Evolutionary conservation across 92 coral and sea anemone species (phyloP), one percentile per base, ranked within the genome.

Genomic region (Bergia sp.): DNA sequence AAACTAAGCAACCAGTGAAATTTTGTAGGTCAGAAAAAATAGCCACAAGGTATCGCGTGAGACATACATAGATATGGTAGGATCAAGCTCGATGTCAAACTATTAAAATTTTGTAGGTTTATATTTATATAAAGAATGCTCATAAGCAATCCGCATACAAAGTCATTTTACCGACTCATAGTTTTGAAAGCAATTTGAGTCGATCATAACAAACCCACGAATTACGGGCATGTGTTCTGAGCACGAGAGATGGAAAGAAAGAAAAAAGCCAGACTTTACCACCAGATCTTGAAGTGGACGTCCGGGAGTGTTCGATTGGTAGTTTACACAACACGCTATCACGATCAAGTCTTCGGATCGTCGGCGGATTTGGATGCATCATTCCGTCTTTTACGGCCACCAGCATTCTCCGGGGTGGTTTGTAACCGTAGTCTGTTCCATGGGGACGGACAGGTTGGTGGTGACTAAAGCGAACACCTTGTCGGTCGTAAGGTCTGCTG

Each of bases 281-380:
- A 82, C 96, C 98, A n/a, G 90, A 58, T 93, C 99, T 91, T 0
- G 99, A 97, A 29, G 99, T 96, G 20, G 99, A 97, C 61, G 94
- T 96, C 89, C 99, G 93, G 75, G 96, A 94, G 82, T 97, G 99
- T 72, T 97, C 98, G 49, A 97, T 96, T 43, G 99, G 99, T 38
- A 97, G 80, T 92, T 97, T 97, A 41, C 96, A 86, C 81, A 97
- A 85, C 57, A 90, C 78, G 86, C 88, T 91, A 82, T 97, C 99
- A 89, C 95, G 95, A 45, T 97, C 99, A 84, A 97, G 91, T 47
- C 92, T 80, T 21, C 98, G 92, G 43, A 96, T 96, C 9, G 95
- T 94, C 88, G 99, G 99, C 64, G 98, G 98, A 55, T 97, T 94
- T 0, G 99, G 98, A 88, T 97, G 98, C 66, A 93, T 78, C 98